Conservation (phyloP, 37 sponge, comb jelly and placozoan genomes). For the Oscarella lobularis region DNA sequence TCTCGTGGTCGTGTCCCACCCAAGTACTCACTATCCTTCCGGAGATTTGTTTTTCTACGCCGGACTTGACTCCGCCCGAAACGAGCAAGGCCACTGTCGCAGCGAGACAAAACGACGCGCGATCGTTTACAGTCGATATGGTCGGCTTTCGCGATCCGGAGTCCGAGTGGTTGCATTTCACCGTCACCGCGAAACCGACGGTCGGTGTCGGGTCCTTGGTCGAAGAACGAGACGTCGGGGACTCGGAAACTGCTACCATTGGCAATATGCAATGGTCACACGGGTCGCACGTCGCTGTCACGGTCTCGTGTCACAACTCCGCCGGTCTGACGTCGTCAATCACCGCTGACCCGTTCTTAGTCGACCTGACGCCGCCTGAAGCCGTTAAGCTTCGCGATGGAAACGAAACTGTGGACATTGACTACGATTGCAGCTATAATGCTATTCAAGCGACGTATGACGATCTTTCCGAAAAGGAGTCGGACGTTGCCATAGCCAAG, state of each 20-base stretch:
- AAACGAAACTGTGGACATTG: background rate
- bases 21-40: too few relatives aligned
- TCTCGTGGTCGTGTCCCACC: too few relatives aligned
- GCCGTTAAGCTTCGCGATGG: background rate
- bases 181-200: background rate
- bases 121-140: background rate
- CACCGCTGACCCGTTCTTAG: background rate
- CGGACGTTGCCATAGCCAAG: background rate
- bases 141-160: background rate
- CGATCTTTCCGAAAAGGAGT: background rate
- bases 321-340: background rate
- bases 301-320: background rate
- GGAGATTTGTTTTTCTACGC: background rate
- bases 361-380: background rate
- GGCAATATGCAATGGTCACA: background rate
- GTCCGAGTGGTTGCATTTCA: background rate
- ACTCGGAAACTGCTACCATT: too few relatives aligned
- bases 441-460: background rate
- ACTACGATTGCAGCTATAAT: background rate
- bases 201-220: background rate
- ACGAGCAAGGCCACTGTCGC: background rate
- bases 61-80: background rate
- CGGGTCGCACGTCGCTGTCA: background rate
- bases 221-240: background rate
- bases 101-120: background rate